Evolutionary conservation across 2,888 invertebrate species (phyloP), one percentile per base, ranked within the genome.

Genomic region (Ochropleura leucogaster): DNA sequence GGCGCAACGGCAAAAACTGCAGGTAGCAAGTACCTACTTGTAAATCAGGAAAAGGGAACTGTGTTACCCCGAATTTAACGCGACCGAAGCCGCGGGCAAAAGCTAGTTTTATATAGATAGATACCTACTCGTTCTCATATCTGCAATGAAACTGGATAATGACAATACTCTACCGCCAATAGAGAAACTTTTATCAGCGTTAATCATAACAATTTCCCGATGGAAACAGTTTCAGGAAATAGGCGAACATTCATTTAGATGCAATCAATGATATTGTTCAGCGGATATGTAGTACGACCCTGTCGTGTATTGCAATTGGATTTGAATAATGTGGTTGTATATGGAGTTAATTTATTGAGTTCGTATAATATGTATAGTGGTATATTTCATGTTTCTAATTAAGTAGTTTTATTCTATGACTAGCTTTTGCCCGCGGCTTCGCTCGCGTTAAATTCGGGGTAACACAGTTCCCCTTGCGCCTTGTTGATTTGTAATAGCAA

Each of bases 81-180:
- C 30, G 30, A 30, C 1, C 30, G 30, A 30, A 30, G 30, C 30
- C 30, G 30, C 30, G 30, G 30, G 30, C 30, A 30, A 30, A 30
- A 30, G 30, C 30, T 30, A 30, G 30, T 30, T 30, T 30, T 30
- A 30, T 30, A 30, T 30, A 30, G 3, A 30, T n/a, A 30, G 30
- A n/a, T 30, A 30, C 30, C 30, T 3, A 30, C 30, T 30, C 30
- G 30, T 30, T 70, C 69, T 62, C 40, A 81, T 86, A 82, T 81
- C 77, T 81, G 73, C 72, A 83, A 85, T 66, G 65, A 70, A 67
- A 68, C 77, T 84, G 85, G 87, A 78, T 87, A 77, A 88, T 84
- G 82, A 55, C 68, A 67, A 78, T 59, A n/a, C 70, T 82, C 70
- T 79, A 71, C 44, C 44, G 49, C 16, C 44, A 46, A 60, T 63